phyloP scores from a whole-genome alignment of 1,140 invertebrate genomes.

The Lanistes nyassanus region DNA sequence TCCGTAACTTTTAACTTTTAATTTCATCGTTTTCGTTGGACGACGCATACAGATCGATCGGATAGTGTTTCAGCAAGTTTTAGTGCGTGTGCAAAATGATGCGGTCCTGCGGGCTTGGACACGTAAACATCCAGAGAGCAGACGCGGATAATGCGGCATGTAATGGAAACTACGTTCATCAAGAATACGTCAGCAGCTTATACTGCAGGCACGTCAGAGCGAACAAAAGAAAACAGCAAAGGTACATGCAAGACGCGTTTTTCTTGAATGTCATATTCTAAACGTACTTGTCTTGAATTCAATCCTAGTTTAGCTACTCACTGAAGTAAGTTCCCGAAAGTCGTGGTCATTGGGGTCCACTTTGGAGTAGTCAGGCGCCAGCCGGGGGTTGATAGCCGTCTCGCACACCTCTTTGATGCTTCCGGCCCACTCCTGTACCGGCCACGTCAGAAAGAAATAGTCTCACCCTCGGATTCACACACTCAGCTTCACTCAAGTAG shows the following conservation, averaged over 20 bases:
- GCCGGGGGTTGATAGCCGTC: slow-evolving; percentile 37
- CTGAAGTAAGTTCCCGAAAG: slow-evolving; percentile 27
- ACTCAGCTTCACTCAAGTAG: too few relatives aligned
- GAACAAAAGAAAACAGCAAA: too few relatives aligned
- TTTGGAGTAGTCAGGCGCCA: background rate
- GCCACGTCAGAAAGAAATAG: too few relatives aligned
- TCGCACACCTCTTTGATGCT: slow-evolving; percentile 45
- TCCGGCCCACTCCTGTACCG: slow-evolving; percentile 43
- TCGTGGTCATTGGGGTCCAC: slow-evolving; percentile 14
- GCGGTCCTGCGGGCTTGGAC: too few relatives aligned
- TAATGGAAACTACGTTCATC: background rate
- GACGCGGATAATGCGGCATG: background rate
- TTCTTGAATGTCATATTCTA: background rate
- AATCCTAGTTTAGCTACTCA: slow-evolving; percentile 18
- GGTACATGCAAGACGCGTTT: background rate
- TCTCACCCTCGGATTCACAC: too few relatives aligned
- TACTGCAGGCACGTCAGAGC: background rate
- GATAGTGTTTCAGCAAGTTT: too few relatives aligned
- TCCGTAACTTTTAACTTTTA: too few relatives aligned
- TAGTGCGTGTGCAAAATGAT: too few relatives aligned
- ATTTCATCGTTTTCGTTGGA: too few relatives aligned
- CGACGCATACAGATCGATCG: too few relatives aligned
- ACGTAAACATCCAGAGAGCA: too few relatives aligned
- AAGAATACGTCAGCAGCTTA: background rate
- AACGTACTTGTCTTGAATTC: background rate